These are phyloP conservation scores for Tribolium madens DNA, from an alignment of 1,140 invertebrate species.

Conservation along the genomic window DNA sequence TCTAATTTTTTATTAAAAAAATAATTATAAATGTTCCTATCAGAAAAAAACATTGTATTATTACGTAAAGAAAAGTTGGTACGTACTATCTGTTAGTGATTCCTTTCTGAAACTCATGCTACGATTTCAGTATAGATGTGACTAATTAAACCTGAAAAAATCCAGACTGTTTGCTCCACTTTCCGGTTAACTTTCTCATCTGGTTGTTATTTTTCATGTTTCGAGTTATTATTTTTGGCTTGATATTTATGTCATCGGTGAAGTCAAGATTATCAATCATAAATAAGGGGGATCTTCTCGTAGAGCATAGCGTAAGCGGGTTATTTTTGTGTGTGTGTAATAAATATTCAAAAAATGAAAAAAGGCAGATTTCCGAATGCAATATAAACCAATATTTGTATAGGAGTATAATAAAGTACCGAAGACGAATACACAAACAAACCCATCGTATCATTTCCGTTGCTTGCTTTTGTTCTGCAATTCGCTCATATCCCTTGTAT, in stretches of 20 bases:
- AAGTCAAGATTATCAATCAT: conserved; percentile 31
- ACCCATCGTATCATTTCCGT: conserved; percentile 34
- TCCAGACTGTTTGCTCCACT: too few species aligned
- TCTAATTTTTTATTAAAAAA: too few species aligned
- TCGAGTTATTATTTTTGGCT: conserved; percentile 1
- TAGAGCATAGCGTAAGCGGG: background rate
- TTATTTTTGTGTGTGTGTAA: conserved; percentile 33
- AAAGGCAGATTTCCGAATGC: conserved; percentile 34
- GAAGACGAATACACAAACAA: conserved; percentile 34
- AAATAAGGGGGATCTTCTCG: conserved; percentile 11
- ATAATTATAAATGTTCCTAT: too few species aligned
- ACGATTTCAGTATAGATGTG: too few species aligned
- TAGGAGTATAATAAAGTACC: conserved; percentile 31
- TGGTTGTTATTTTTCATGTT: too few species aligned
- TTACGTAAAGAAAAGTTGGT: too few species aligned
- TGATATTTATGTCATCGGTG: conserved; percentile 22
- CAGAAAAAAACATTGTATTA: too few species aligned
- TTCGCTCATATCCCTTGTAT: conserved; percentile 7
- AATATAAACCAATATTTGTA: conserved; percentile 39
- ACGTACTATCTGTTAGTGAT: too few species aligned
- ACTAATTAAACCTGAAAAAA: too few species aligned
- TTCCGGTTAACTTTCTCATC: too few species aligned
- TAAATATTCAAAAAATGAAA: conserved; percentile 32
- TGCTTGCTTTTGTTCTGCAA: conserved; percentile 32
- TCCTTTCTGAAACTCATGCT: too few species aligned